Evolutionary conservation across 2,113 vertebrate species (phyloP), one percentile per base, ranked within the genome.

Genomic region (Pomatostomus ruficeps): DNA sequence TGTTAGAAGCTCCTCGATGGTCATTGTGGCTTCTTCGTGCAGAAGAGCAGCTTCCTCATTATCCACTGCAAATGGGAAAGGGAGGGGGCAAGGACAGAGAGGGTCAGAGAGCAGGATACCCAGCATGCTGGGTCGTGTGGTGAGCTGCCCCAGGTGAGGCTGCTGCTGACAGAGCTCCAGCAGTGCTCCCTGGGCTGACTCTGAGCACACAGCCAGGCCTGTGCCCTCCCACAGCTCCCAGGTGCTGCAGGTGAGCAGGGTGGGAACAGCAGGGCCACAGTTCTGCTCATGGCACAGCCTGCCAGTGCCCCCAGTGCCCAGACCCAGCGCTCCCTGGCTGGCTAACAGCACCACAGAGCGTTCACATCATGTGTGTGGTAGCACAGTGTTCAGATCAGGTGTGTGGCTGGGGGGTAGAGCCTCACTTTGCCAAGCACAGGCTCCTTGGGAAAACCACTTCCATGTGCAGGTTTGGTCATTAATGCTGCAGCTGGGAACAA

Each of bases 21-120:
- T 99, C 99, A 99, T 99, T 42, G 99, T 99, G 94, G 99, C 99
- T 96, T 99, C 99, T 91, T 99, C 99, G 0, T 99, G 99, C 88
- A 99, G 98, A 89, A 99, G 97, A 89, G 98, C 99, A 28, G 99
- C 98, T 97, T 99, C 99, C 96, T 99, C 99, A 28, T 98, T 99
- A 96, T 99, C 99, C 98, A 99, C 99, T 99, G 43, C 57, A 93
- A 92, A 94, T 1, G 25, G 73, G 83, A 62, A 63, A 54, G 29
- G 49, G 12, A 66, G 59, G 22, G 54, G 21, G 31, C 57, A 66
- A 68, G 49, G 81, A 82, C 54, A 93, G 31, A 59, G 73, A 55
- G 42, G 43, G 76, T 97, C 91, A 96, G 95, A 75, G 54, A 82
- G 84, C 72, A 75, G 77, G 42, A 82, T 1, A 61, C 5, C 21